These are phyloP conservation scores for Sus scrofa DNA, from an alignment of 2,113 vertebrate genomes.

Conservation along the genomic window T2T-Sscrofa CM000829.6:56624001-56624500, in stretches of 20 bases:
- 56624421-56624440: background rate
- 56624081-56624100: background rate
- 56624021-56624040: background rate
- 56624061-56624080: background rate
- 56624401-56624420: background rate
- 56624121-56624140: background rate
- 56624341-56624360: background rate
- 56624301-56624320: background rate
- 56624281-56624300: background rate
- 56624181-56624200: background rate
- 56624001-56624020: background rate
- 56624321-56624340: conserved; percentile 4
- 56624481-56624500: background rate
- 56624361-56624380: background rate
- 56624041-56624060: no score
- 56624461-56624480: background rate
- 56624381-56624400: conserved; percentile 15
- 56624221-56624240: background rate
- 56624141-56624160: background rate
- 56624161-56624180: background rate
- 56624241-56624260: background rate
- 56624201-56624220: background rate
- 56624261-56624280: background rate
- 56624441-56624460: background rate
- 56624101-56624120: background rate